These are phyloP conservation scores for Lepeophtheirus salmonis DNA, from an alignment of 1,140 invertebrate species.

Conservation along the genomic window DNA sequence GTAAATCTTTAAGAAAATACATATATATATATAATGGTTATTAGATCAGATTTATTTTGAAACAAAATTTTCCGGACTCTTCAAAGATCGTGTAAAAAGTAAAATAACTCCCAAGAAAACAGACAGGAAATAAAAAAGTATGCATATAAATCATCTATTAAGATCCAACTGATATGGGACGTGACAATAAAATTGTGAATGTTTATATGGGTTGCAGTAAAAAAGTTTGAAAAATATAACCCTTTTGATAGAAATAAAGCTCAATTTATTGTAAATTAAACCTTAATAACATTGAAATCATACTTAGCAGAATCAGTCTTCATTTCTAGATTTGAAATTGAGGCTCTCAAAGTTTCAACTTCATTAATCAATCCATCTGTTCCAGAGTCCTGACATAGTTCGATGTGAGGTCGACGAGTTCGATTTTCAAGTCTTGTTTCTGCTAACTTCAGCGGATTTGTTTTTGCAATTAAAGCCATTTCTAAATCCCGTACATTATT, in stretches of 20 bases:
- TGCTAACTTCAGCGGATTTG: slow-evolving; percentile 12
- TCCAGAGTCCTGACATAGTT: slow-evolving; percentile 8
- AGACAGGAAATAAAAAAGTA: not conserved
- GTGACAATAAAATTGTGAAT: too few relatives aligned
- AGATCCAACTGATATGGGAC: too few relatives aligned
- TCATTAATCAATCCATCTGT: slow-evolving; percentile 15
- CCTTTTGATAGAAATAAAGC: too few relatives aligned
- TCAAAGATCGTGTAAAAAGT: not conserved
- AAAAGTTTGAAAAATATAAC: too few relatives aligned
- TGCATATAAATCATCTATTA: too few relatives aligned
- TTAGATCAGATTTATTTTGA: not conserved
- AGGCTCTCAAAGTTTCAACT: slow-evolving; percentile 10
- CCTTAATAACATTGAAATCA: not conserved
- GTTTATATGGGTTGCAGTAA: too few relatives aligned
- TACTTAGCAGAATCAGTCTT: slow-evolving; percentile 16
- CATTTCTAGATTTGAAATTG: slow-evolving; percentile 3
- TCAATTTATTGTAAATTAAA: too few relatives aligned
- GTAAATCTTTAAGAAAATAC: not conserved
- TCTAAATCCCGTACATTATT: slow-evolving; percentile 15
- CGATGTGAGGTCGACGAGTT: slow-evolving; percentile 10
- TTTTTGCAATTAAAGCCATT: slow-evolving; percentile 1
- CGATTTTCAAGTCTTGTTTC: slow-evolving; percentile 16
- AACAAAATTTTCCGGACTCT: not conserved
- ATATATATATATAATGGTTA: not conserved
- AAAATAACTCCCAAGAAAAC: not conserved